phyloP scores from a whole-genome alignment of 2,113 vertebrate species.

The Dascyllus trimaculatus region DNA sequence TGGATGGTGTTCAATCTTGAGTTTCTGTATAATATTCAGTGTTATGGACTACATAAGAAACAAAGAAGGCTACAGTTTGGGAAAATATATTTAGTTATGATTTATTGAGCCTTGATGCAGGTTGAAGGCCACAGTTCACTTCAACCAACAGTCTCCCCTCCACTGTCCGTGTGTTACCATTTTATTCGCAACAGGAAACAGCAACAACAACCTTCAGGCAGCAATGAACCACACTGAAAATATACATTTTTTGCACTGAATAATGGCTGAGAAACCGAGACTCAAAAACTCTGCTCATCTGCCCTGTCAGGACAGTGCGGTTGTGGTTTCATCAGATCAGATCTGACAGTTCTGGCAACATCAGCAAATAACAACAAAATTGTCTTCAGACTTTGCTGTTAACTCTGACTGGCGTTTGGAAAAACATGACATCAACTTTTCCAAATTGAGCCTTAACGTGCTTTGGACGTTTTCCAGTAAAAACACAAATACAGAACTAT shows the following conservation, averaged over 20 bases:
- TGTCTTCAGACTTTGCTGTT: conserved; percentile 5
- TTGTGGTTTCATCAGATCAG: conserved; percentile 1
- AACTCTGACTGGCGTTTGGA: neutral
- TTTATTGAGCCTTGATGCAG: neutral
- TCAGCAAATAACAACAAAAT: neutral
- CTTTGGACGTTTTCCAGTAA: neutral
- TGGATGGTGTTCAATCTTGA: no score
- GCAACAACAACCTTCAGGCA: no score
- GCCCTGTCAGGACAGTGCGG: neutral
- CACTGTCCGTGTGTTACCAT: no score
- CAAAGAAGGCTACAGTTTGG: neutral
- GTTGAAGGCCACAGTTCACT: no score
- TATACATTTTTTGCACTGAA: no score
- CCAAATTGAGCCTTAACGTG: neutral
- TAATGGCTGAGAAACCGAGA: neutral
- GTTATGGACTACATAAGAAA: neutral
- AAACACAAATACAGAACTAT: neutral
- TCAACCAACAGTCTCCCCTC: no score
- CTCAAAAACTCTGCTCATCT: neutral
- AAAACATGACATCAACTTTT: conserved; percentile 12
- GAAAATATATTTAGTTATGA: neutral
- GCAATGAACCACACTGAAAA: no score
- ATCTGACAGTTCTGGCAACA: neutral
- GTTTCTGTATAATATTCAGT: no score
- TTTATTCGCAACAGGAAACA: no score